A percentile compares a stretch with the other conserved stretches of the same genome.
phyloP scores from a whole-genome alignment of 2,797 vertebrate species.

The Catharus ustulatus region DNA sequence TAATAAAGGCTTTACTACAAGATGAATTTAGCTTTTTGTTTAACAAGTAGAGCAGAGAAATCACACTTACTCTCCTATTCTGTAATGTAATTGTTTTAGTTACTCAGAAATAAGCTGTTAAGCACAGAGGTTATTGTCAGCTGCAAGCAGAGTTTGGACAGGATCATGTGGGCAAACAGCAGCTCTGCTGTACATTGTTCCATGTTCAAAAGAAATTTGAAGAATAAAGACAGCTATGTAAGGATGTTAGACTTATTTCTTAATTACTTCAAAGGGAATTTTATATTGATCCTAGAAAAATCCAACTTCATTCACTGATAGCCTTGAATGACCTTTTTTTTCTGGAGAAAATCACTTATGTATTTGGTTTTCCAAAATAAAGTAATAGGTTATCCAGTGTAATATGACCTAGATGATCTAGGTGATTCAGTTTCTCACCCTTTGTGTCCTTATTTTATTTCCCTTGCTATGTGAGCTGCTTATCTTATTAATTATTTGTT shows the following conservation, averaged over 20 bases:
- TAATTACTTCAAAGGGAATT: background rate
- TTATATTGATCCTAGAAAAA: background rate
- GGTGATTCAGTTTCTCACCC: background rate
- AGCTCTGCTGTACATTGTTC: background rate
- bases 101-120: background rate
- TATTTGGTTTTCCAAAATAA: background rate
- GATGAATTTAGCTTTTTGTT: background rate
- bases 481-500: slow-evolving; percentile 21
- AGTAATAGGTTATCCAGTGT: background rate
- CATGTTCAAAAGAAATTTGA: background rate
- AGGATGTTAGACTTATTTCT: background rate
- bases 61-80: background rate
- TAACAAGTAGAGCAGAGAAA: background rate
- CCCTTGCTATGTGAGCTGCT: background rate
- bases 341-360: background rate
- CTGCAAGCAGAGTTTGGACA: background rate
- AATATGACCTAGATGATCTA: background rate
- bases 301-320: background rate
- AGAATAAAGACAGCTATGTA: background rate
- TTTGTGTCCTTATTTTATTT: slow-evolving; percentile 2
- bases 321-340: background rate
- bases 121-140: background rate
- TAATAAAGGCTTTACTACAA: background rate
- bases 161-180: background rate
- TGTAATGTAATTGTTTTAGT: background rate